These are phyloP conservation scores for Petaurus breviceps DNA, from an alignment of 2,113 vertebrate genomes.

Conservation along the genomic window DNA sequence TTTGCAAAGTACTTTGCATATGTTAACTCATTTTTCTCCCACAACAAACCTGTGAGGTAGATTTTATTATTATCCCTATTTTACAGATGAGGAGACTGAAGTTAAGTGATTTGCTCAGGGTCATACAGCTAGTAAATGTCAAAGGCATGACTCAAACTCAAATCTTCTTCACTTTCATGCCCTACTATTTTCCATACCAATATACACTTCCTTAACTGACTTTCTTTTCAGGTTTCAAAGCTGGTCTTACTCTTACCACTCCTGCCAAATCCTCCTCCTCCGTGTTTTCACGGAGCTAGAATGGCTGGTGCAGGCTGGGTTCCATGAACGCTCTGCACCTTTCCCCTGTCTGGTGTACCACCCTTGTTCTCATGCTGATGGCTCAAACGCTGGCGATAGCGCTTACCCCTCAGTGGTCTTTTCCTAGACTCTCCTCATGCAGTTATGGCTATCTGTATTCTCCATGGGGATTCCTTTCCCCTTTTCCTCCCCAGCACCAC, in stretches of 20 bases:
- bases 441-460: background rate
- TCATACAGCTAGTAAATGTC: background rate
- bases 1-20: background rate
- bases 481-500: background rate
- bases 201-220: background rate
- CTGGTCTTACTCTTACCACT: background rate
- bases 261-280: background rate
- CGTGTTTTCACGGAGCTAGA: background rate
- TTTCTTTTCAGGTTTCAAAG: background rate
- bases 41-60: background rate
- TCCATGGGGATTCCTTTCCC: slow-evolving; percentile 18
- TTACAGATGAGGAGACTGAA: background rate
- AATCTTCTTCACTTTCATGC: background rate
- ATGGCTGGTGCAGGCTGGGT: background rate
- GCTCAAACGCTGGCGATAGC: background rate
- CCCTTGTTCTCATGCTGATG: background rate
- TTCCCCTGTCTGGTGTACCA: background rate
- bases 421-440: background rate
- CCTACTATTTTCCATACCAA: background rate
- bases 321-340: background rate
- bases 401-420: background rate
- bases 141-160: background rate
- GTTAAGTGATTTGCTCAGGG: background rate
- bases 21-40: background rate
- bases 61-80: background rate